Evolutionary conservation across 2,888 invertebrate genomes (phyloP).

Genomic region (Drepana falcataria): DNA sequence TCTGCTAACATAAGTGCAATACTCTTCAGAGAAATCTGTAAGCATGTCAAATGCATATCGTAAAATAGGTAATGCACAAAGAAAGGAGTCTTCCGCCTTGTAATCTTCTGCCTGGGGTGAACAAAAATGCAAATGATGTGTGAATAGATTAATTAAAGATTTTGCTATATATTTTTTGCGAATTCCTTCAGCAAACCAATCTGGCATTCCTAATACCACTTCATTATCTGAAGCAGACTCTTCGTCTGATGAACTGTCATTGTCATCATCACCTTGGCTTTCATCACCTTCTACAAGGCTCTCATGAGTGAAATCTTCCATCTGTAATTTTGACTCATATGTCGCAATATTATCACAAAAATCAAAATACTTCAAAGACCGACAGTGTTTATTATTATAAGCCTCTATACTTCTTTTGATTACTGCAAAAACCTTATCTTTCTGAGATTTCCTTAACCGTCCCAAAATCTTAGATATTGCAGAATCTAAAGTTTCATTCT

Average conservation of each 20-base stretch:
- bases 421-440: constrained; percentile 72
- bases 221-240: constrained; percentile 20
- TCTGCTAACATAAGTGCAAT: constrained; percentile 55
- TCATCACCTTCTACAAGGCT: constrained; percentile 16
- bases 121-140: constrained; percentile 81
- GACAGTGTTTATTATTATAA: constrained; percentile 80
- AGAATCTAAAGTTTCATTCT: constrained; percentile 82
- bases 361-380: constrained; percentile 79
- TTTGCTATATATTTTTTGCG: constrained; percentile 80
- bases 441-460: constrained; percentile 76
- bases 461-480: constrained; percentile 84
- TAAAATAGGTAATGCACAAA: constrained; percentile 80
- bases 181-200: constrained; percentile 83
- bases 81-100: constrained; percentile 76
- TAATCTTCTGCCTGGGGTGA: constrained; percentile 86
- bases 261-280: constrained; percentile 21
- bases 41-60: constrained; percentile 76
- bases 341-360: constrained; percentile 23
- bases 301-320: not conserved
- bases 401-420: constrained; percentile 82
- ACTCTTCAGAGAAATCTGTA: constrained; percentile 54
- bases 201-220: constrained; percentile 56
- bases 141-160: constrained; percentile 83
- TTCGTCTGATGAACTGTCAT: constrained; percentile 26
- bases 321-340: constrained; percentile 14